Base-by-base conservation (phyloP, 1,140 invertebrate genomes). In the Drosophila parabipectinata region DNA sequence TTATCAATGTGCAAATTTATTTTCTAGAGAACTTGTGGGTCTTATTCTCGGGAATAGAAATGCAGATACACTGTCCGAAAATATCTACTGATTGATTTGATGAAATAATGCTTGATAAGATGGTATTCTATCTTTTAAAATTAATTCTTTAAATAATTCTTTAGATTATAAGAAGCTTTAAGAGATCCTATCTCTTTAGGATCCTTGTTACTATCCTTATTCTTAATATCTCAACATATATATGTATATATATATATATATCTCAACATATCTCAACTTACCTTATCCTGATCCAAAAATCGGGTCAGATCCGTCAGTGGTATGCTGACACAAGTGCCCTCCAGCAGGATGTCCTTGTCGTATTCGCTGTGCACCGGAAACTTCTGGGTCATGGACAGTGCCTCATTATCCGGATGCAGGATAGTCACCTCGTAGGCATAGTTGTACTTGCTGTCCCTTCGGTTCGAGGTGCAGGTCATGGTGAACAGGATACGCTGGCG, bases 301-400 rank as follows among this genome's bases (percentile, higher is more conserved):
- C 90, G 81, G 2, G 68, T 55, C 6, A 92, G 55, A 50, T 92
- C 91, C 7, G 30, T 55, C 0, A 91, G 26, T 0, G 61, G 45
- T 57, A 92, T 80, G 45, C 74, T 89, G 24, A 91, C 81, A 21
- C 91, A 91, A 6, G 90, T 91, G 55, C 90, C 90, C 14, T 91
- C 90, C 56, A 73, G 72, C 1, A 91, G 68, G 12, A 91, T 91
- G 37, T 91, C 90, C 53, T 74, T 72, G 57, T 90, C 87, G 54
- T 91, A 90, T 67, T 91, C 91, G 76, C 85, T 91, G 61, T 92
- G 91, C 15, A 91, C 85, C 0, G 90, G 90, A 58, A 88, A 92
- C 68, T 91, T 90, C 39, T 91, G 90, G 41, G 82, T 90, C 50
- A 90, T 56, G 28, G 84, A 84, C 3, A 90, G 57, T 0, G 88